Base-by-base conservation (phyloP, 2,113 vertebrate species). In the Alaudala cheleensis region DNA sequence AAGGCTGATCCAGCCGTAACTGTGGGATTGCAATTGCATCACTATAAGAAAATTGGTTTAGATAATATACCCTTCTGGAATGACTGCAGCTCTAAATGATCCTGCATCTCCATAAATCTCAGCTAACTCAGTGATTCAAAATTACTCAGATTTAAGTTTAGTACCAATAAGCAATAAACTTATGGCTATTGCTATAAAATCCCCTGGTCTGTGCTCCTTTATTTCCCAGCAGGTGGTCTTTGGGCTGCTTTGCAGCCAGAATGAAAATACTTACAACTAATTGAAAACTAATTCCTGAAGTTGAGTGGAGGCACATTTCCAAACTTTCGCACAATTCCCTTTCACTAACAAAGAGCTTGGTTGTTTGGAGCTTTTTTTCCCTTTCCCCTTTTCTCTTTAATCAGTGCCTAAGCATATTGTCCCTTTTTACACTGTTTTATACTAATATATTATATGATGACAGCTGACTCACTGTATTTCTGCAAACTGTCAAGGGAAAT, bases 71-170 rank as follows among this genome's bases (percentile, higher is more conserved):
- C 49, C 97, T 98, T 96, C 97, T 97, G 97, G 96, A 98, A 98
- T 98, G 97, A 98, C 91, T 97, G 97, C 97, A 83, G 53, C 79
- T 98, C 95, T 94, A 98, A 98, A 98, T 94, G 97, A 98, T 96
- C 95, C 92, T 84, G 93, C 96, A 96, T 97, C 96, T 96, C 93
- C 97, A 98, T 98, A 98, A 98, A 98, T 98, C 98, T 98, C 89
- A 98, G 97, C 96, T 98, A 98, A 98, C 98, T 97, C 97, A 98
- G 98, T 98, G 96, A 98, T 98, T 98, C 98, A 98, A 95, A 98
- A 98, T 98, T 97, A 97, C 97, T 93, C 97, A 98, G 97, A 98
- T 98, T 98, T 98, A 97, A 97, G 96, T 97, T 97, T 98, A 98
- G 96, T 98, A 97, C 95, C 98, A 97, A 97, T 98, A 98, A 98